Evolutionary conservation across 2,113 vertebrate genomes (phyloP), one percentile per base, ranked within the genome.

Genomic region (Andinoacara biseriatus): DNA sequence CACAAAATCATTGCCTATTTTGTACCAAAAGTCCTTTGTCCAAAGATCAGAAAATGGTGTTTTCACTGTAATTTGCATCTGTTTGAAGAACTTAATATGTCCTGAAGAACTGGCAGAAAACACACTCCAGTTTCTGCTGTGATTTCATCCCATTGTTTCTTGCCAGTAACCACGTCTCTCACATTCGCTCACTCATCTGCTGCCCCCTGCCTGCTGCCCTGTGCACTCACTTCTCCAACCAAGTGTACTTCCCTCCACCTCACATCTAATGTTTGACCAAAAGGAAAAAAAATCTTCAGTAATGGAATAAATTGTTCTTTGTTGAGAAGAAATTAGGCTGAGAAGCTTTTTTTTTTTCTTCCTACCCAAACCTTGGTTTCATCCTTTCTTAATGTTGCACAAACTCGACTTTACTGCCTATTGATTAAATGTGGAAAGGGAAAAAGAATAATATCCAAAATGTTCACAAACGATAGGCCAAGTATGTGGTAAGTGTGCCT

Each of bases 181-280:
- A 26, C 26, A 26, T 81, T 61, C 26, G 54, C 38, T 43, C 79
- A 9, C 62, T 79, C 65, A 72, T 83, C 26, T 86, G 72, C 84
- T 86, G 89, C 89, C 92, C 91, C 87, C 89, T 91, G 89, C 85
- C 89, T 94, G 91, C 90, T 80, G 84, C 89, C 88, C 82, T 89
- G 84, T 84, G 75, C 80, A 82, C 59, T 74, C 89, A 82, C 83
- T 76, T 83, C 79, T 85, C 69, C 74, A 18, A 46, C 81, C 57
- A 57, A 81, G 74, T 56, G 89, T 87, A 83, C 89, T 87, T 76
- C 86, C 74, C 76, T 82, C 74, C 84, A 78, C 80, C 81, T 89
- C 74, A 57, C 83, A 86, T 86, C 67, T 11, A 62, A 80, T 90
- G 58, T 74, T 80, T 90, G 78, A 89, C 74, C 81, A 86, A 90